Conservation (phyloP, 2,113 vertebrate species). For the Crocuta crocuta region DNA sequence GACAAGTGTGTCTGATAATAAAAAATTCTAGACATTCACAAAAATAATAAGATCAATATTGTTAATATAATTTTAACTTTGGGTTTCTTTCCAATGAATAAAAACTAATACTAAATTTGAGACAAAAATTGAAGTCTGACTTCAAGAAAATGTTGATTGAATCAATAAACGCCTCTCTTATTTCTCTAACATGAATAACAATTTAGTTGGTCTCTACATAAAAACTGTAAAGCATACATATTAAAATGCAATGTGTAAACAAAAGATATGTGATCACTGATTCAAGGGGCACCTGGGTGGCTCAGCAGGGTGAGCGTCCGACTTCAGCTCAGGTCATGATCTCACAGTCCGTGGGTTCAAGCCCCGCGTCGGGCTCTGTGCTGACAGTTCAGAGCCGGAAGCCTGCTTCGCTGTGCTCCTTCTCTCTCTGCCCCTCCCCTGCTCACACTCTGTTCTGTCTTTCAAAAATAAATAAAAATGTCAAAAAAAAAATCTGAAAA, state of each 20-base stretch:
- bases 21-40: slow-evolving; percentile 3
- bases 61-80: slow-evolving; percentile 30
- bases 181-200: slow-evolving; percentile 5
- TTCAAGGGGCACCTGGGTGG: background rate
- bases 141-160: slow-evolving; percentile 33
- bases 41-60: slow-evolving; percentile 18
- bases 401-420: too few relatives aligned
- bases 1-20: background rate
- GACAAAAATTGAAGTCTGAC: slow-evolving; percentile 19
- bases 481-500: too few relatives aligned
- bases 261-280: background rate
- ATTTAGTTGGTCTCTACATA: background rate
- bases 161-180: background rate
- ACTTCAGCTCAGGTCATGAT: too few relatives aligned
- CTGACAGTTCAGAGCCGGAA: too few relatives aligned
- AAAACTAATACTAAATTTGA: background rate
- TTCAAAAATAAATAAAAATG: too few relatives aligned
- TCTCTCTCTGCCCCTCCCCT: too few relatives aligned
- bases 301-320: too few relatives aligned
- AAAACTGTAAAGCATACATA: background rate
- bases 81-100: slow-evolving; percentile 5
- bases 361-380: too few relatives aligned
- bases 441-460: too few relatives aligned
- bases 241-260: slow-evolving; percentile 4
- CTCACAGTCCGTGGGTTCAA: too few relatives aligned